These are phyloP conservation scores for Spodoptera picta DNA, from an alignment of 2,888 invertebrate genomes.

Conservation along the genomic window DNA sequence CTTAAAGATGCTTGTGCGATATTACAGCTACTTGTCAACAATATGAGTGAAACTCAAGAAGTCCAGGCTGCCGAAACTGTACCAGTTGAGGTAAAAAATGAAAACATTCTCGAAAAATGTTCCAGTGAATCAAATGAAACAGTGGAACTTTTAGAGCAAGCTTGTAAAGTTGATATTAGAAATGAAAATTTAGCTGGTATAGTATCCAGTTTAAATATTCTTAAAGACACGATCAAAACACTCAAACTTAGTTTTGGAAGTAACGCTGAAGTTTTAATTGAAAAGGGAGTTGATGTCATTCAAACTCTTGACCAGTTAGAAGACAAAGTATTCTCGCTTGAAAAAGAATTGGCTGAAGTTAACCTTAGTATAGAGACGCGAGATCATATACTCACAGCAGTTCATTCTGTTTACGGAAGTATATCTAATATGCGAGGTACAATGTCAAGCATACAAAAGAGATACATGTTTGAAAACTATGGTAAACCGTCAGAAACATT, in stretches of 20 bases:
- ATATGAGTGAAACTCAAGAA: constrained; percentile 71
- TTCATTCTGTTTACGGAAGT: constrained; percentile 85
- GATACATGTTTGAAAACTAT: constrained; percentile 81
- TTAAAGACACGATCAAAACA: constrained; percentile 72
- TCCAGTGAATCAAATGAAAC: constrained; percentile 69
- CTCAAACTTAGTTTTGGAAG: constrained; percentile 68
- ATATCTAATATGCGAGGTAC: constrained; percentile 87
- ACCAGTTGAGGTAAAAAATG: constrained; percentile 48
- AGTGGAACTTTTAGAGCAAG: constrained; percentile 80
- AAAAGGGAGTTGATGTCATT: constrained; percentile 79
- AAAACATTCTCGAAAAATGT: constrained; percentile 68
- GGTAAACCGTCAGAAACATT: constrained; percentile 78
- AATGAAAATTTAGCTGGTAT: constrained; percentile 61
- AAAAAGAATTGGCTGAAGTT: constrained; percentile 70
- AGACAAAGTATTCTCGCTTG: constrained; percentile 78
- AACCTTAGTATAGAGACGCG: constrained; percentile 65
- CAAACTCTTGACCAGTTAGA: constrained; percentile 81
- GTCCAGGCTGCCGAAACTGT: constrained; percentile 53
- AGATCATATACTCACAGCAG: constrained; percentile 79
- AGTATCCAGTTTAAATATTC: constrained; percentile 61
- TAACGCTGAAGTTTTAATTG: constrained; percentile 75
- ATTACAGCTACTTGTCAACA: constrained; percentile 74
- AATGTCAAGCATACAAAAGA: constrained; percentile 82
- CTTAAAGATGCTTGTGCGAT: constrained; percentile 82
- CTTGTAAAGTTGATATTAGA: constrained; percentile 72